These are phyloP conservation scores for Nesometra sesokonis DNA, from an alignment of 35 echinoderm and acorn worm species.

Conservation along the genomic window DNA sequence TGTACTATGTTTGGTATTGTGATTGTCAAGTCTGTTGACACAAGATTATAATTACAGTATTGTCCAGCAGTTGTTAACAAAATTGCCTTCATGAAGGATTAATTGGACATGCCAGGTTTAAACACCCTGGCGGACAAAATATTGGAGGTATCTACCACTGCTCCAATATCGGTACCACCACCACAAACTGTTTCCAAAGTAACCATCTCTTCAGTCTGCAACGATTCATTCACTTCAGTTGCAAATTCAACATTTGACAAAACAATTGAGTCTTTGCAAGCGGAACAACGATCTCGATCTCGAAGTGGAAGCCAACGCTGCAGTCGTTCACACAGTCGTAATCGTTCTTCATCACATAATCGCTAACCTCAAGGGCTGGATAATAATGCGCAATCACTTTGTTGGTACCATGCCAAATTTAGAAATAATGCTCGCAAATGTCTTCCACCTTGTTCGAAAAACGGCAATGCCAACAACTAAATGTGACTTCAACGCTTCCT, in stretches of 20 bases:
- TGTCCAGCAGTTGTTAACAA: too few species aligned
- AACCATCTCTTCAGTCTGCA: neutral
- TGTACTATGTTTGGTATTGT: too few species aligned
- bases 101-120: neutral
- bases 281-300: neutral
- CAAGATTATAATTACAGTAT: too few species aligned
- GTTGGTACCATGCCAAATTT: neutral
- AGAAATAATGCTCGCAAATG: neutral
- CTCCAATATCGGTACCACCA: neutral
- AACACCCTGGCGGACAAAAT: constrained; percentile 1
- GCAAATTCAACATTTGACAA: neutral
- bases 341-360: neutral
- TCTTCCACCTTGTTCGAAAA: neutral
- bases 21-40: too few species aligned
- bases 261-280: neutral
- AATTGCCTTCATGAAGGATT: constrained; percentile 17
- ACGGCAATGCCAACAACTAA: neutral
- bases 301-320: neutral
- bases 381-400: neutral
- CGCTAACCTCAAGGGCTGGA: neutral
- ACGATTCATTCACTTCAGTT: neutral
- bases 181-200: neutral
- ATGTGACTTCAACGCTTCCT: neutral
- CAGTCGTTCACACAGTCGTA: neutral
- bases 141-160: neutral